Evolutionary conservation across 1,140 invertebrate genomes (phyloP).

Genomic region (Apis mellifera): DNA sequence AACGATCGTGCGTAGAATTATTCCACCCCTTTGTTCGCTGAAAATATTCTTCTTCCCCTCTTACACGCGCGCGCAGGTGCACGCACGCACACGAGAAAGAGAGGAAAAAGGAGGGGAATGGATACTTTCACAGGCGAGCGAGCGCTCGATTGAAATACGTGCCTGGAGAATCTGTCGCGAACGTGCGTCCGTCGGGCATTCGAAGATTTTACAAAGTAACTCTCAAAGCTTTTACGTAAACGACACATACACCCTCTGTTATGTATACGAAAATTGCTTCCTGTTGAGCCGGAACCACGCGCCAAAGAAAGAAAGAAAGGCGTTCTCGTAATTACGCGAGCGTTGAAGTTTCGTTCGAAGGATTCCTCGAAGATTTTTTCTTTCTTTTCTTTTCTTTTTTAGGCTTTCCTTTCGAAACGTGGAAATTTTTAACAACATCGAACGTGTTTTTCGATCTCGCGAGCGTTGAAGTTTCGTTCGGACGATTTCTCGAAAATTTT

Average conservation of each 20-base stretch:
- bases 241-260: neutral
- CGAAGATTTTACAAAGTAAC: constrained; percentile 33
- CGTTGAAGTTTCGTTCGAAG: neutral
- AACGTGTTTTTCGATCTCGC: no score
- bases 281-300: neutral
- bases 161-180: constrained; percentile 40
- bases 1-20: neutral
- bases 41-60: neutral
- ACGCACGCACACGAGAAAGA: no score
- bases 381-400: no score
- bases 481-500: neutral
- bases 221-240: constrained; percentile 28
- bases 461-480: no score
- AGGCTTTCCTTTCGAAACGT: no score
- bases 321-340: constrained; percentile 6
- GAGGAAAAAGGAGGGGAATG: neutral
- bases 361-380: no score
- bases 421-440: no score
- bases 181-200: constrained; percentile 30
- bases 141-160: constrained; percentile 39
- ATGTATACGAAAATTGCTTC: neutral
- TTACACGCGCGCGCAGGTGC: neutral
- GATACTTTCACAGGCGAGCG: constrained; percentile 26
- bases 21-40: neutral
- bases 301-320: neutral